phyloP scores from a whole-genome alignment of 2,113 vertebrate species.

The Stictonetta naevosa region DNA sequence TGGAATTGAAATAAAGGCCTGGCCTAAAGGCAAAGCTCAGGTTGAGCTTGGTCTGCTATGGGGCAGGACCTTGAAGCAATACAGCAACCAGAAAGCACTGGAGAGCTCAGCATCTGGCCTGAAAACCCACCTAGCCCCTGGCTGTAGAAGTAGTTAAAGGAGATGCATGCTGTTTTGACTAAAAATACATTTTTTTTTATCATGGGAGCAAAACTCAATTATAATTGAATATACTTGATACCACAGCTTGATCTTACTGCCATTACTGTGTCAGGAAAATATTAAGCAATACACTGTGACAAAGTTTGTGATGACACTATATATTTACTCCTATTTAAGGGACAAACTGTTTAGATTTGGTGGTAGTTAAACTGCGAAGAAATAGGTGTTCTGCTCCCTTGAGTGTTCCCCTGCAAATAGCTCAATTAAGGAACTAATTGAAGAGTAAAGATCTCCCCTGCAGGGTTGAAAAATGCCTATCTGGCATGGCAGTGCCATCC shows the following conservation, averaged over 20 bases:
- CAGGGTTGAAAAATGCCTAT: slow-evolving; percentile 16
- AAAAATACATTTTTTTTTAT: background rate
- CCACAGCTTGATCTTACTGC: background rate
- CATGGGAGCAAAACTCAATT: background rate
- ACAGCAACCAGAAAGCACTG: background rate
- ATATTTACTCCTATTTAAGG: slow-evolving; percentile 31
- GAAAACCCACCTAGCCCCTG: background rate
- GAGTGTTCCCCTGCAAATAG: slow-evolving; percentile 34
- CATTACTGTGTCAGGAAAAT: background rate
- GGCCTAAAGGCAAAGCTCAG: background rate
- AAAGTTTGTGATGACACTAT: background rate
- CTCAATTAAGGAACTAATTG: slow-evolving; percentile 64
- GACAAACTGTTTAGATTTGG: background rate
- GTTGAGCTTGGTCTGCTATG: background rate
- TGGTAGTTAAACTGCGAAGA: background rate
- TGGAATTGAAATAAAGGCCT: background rate
- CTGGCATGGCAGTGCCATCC: background rate
- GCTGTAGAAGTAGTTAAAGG: background rate
- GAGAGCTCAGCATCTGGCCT: background rate
- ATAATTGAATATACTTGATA: background rate
- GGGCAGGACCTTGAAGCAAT: background rate
- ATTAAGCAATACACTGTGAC: background rate
- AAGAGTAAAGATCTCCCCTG: background rate
- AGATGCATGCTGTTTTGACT: background rate
- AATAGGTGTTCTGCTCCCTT: slow-evolving; percentile 3